Base-by-base conservation (phyloP, 2,888 invertebrate species). In the Lasioglossum morio region DNA sequence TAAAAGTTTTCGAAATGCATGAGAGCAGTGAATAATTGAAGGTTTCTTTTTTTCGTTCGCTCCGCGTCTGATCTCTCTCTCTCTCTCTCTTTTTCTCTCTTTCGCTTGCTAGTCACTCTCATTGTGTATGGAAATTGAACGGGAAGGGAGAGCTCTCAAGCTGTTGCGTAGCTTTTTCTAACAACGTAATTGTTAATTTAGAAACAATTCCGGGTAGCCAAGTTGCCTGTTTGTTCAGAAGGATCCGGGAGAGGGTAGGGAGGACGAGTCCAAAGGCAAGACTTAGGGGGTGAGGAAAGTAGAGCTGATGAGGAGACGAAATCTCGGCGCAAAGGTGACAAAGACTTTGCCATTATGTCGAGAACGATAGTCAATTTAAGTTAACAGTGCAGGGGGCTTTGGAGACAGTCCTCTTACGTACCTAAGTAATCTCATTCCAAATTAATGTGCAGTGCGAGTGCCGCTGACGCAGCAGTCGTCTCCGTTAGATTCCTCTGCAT, bases 331-430 rank as follows among this genome's bases (percentile, higher is more conserved):
- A 89, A 92, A 90, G 83, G 88, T 88, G 89, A 88, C 88, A 85
- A 89, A 90, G 90, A 90, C 89, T 82, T 84, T 77, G 88, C 89
- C 87, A 90, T 91, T 92, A 92, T 91, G 92, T 91, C 89, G 89
- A 90, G 91, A 92, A 90, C 87, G 91, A 92, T 92, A 93, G 91
- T 93, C 93, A 91, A 92, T 92, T 92, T 91, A 90, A 91, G 89
- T 92, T 91, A 92, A 91, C 89, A 88, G 86, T 87, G 85, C 86
- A 76, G 77, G 88, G 60, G 89, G 87, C 86, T 82, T 79, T 84
- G 84, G 86, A 87, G 90, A 84, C 86, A 87, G 87, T 82, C 86
- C 87, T 87, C 86, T 86, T 84, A 90, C 86, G 91, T 91, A 87
- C 86, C 88, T 87, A 91, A 91, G 91, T 89, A 90, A 92, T 92